Evolutionary conservation across 2,797 vertebrate genomes (phyloP).

Genomic region (Cheirogaleus major): DNA sequence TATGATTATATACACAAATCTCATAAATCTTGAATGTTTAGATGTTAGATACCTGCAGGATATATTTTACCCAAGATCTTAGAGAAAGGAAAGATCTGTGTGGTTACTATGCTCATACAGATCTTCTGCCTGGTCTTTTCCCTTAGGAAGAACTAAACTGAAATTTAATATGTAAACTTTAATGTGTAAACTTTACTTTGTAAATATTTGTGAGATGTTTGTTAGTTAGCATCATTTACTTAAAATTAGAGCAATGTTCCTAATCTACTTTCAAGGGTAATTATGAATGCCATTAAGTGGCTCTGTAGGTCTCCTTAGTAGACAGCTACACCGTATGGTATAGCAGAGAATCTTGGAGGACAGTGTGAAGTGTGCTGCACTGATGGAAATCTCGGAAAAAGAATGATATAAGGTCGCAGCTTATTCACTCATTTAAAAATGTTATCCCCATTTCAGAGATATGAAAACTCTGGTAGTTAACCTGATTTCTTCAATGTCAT

Average conservation of each 20-base stretch:
- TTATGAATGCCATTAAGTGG: not conserved
- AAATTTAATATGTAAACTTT: not conserved
- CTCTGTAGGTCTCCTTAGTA: not conserved
- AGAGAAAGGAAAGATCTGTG: not conserved
- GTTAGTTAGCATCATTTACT: not conserved
- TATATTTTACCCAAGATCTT: not conserved
- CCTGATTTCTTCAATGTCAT: not conserved
- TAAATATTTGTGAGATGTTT: not conserved
- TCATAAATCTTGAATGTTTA: not conserved
- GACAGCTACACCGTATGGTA: not conserved
- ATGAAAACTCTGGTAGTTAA: not conserved
- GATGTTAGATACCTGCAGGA: not conserved
- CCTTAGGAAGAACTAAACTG: not conserved
- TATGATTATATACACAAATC: not conserved
- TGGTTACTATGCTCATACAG: not conserved
- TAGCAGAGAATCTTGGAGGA: not conserved
- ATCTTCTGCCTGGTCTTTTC: not conserved
- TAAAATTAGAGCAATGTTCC: not conserved
- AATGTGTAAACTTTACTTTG: not conserved
- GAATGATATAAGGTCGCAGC: not conserved
- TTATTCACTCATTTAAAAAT: not conserved
- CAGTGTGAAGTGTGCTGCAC: accelerated
- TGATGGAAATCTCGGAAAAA: not conserved
- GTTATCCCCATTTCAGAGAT: not conserved
- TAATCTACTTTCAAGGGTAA: not conserved